These are phyloP conservation scores for Xerus inauris DNA, from an alignment of 2,113 vertebrate species.

Conservation along the genomic window DNA sequence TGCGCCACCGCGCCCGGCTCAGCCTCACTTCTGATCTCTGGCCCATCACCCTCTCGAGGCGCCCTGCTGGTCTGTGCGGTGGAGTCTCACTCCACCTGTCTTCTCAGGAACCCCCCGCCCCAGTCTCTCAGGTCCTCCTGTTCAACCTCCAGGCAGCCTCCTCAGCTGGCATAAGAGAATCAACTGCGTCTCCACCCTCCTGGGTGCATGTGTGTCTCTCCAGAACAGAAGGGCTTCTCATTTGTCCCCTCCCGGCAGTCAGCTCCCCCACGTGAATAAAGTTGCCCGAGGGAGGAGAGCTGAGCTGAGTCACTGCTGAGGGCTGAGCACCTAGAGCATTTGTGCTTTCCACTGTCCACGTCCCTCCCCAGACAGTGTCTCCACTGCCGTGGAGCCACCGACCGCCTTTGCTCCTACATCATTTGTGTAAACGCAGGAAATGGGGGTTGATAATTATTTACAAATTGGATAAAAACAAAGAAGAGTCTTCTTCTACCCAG, in stretches of 20 bases:
- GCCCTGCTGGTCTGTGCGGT: accelerated
- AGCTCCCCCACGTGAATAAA: background rate
- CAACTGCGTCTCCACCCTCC: background rate
- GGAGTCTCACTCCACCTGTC: background rate
- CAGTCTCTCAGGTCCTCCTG: background rate
- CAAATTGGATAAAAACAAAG: background rate
- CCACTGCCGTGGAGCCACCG: too few species aligned
- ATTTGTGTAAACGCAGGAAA: background rate
- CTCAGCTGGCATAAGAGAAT: accelerated
- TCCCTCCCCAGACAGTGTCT: background rate
- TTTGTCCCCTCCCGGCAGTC: background rate
- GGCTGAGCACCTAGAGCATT: background rate
- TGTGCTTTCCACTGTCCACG: accelerated
- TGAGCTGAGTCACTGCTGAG: too few species aligned
- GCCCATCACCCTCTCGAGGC: accelerated
- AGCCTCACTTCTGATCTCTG: too few species aligned
- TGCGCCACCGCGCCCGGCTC: too few species aligned
- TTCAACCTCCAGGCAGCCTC: background rate
- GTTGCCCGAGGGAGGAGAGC: accelerated
- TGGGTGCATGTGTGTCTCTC: accelerated
- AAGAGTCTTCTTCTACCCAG: too few species aligned
- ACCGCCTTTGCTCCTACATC: background rate
- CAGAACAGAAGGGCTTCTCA: accelerated
- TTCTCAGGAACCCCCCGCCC: background rate
- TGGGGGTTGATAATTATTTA: background rate